Evolutionary conservation across 1,140 invertebrate genomes (phyloP), one percentile per base, ranked within the genome.

Genomic region (Penaeus japonicus): DNA sequence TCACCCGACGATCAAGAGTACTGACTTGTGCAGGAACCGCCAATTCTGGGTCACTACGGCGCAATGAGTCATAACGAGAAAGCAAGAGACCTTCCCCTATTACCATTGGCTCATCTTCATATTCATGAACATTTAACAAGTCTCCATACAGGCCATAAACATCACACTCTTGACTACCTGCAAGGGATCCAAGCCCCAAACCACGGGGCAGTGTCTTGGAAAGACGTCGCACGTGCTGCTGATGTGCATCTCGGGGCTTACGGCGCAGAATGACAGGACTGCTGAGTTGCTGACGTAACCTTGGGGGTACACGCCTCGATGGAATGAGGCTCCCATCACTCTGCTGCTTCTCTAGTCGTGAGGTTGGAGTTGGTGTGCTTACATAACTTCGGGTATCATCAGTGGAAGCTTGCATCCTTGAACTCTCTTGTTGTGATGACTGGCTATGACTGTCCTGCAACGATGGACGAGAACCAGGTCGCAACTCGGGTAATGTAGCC

Each of bases 131-230:
- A 92, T 97, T 97, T 94, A 98, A 97, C 32, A 98, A 93, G 91
- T 98, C 97, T 0, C 96, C 96, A 91, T 98, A 98, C 0, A 98
- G 93, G 0, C 96, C 97, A 92, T 97, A 98, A 0, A 98, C 96
- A 92, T 97, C 96, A 91, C 96, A 97, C 35, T 89, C 90, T 53
- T 89, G 85, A 84, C 89, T 88, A 35, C 87, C 80, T 54, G 84
- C 85, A 24, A 89, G 35, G 20, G 62, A 62, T 73, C 87, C 83
- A 54, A 94, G 93, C 85, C 93, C 93, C 59, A 92, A 92, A n/a
- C 93, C 96, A 10, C 96, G 93, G 0, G 96, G 96, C 53, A 97
- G 92, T 0, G 96, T 97, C 91, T 97, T 97, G 24, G 96, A 96
- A 32, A 96, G 94, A 24, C 89, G 85, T 27, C 90, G 89, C n/a